phyloP scores from a whole-genome alignment of 2,113 vertebrate species.

The Neogale vison region DNA sequence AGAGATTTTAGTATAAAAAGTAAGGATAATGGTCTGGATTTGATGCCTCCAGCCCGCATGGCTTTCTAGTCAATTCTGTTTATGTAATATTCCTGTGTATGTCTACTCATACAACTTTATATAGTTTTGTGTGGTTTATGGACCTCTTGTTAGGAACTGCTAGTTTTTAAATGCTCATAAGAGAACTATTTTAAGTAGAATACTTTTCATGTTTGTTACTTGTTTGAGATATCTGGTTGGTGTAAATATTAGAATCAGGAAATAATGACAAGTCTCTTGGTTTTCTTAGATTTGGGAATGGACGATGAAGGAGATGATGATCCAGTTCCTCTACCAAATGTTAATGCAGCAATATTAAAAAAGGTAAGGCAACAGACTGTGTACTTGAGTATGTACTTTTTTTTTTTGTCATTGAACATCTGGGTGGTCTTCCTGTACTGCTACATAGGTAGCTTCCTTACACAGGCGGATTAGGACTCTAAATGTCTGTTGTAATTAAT shows the following conservation, averaged over 20 bases:
- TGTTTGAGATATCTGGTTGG: neutral
- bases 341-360: slow-evolving; percentile 98
- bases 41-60: neutral
- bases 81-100: neutral
- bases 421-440: neutral
- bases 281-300: slow-evolving; percentile 96
- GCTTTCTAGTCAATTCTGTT: neutral
- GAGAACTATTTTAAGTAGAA: neutral
- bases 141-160: neutral
- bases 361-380: slow-evolving; percentile 88
- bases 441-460: neutral
- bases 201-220: neutral
- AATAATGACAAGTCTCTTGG: slow-evolving; percentile 22
- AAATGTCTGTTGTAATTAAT: neutral
- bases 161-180: neutral
- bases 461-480: neutral
- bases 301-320: slow-evolving; percentile 99
- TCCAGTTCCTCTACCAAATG: slow-evolving; percentile 98
- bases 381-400: neutral
- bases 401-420: neutral
- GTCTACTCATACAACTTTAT: neutral
- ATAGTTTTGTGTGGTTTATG: neutral
- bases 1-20: slow-evolving; percentile 1
- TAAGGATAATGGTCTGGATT: neutral
- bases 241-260: neutral